Evolutionary conservation across 2,113 vertebrate species (phyloP), one percentile per base, ranked within the genome.

Genomic region (Dasyprocta punctata): DNA sequence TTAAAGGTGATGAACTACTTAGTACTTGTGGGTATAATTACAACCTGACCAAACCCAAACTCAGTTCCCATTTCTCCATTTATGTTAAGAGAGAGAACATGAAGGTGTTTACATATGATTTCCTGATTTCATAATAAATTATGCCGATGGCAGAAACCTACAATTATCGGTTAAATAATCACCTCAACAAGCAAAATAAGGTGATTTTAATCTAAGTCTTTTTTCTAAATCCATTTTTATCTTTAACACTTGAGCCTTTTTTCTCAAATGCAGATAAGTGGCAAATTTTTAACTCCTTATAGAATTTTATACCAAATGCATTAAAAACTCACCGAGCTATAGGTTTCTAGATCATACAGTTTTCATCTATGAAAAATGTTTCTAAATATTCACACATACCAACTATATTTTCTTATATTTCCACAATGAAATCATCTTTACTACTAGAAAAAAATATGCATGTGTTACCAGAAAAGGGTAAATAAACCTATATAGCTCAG

Each of bases 171-270:
- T 77, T 78, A 73, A 90, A 83, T 60, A 88, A 63, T 81, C 28
- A 95, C 88, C 44, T 88, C 69, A 71, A 41, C 26, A 86, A 91
- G 14, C 52, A 93, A 96, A 96, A 33, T 92, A 92, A 67, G 24
- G 36, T 91, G 26, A 47, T 1, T 90, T 95, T 81, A 71, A 73
- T 87, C 36, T 14, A 87, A 75, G 52, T 60, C 26, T 92, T 77
- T 90, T 78, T 65, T 63, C n/a, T 61, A 78, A 92, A 38, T 83
- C 13, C 36, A 56, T 28, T 54, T n/a, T n/a, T 38, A 28, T 3
- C 52, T 86, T 87, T 61, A 56, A 54, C 28, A 63, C 2, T 86
- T 78, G 5, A 75, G 2, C 5, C 16, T 92, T 77, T 87, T 80
- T 86, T 65, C 24, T 82, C 44, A 65, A 60, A 71, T 63, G 12